A percentile compares a stretch with the other conserved stretches of the same genome.
Conservation (phyloP, 2,113 vertebrate species). For the Malaclemys terrapin region DNA sequence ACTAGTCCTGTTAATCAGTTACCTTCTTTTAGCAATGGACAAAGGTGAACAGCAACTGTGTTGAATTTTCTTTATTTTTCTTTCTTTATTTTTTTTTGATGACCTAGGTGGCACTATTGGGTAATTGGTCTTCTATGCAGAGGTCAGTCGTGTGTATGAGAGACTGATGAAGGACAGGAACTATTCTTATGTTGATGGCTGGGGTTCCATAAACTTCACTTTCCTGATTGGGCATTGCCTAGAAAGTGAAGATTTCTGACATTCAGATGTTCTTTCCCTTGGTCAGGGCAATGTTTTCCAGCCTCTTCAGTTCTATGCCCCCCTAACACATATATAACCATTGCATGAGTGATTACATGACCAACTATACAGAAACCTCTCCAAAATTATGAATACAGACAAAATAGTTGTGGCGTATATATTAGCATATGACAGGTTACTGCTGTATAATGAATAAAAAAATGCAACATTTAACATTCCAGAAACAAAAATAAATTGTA, state of each 20-base stretch:
- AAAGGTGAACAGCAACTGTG: neutral
- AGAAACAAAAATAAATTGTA: neutral
- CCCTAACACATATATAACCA: neutral
- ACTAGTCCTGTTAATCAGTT: neutral
- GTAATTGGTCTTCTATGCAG: neutral
- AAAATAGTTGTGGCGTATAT: neutral
- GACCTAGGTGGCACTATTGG: neutral
- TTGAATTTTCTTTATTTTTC: neutral
- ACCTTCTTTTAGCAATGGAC: neutral
- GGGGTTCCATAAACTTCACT: neutral
- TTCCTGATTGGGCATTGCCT: neutral
- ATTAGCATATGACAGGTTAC: neutral
- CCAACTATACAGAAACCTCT: neutral
- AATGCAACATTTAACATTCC: neutral
- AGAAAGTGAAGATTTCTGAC: neutral
- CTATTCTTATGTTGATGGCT: fast-evolving
- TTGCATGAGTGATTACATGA: neutral
- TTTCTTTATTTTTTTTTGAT: neutral
- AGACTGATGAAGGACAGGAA: neutral
- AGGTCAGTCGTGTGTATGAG: neutral
- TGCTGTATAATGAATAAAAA: neutral
- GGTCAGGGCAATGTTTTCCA: neutral
- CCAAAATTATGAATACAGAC: neutral
- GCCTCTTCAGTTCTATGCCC: neutral
- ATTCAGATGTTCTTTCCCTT: neutral